A percentile compares a stretch with the other conserved stretches of the same genome.
Conservation (phyloP, 2,797 vertebrate genomes). For the Ptychadena robeensis region DNA sequence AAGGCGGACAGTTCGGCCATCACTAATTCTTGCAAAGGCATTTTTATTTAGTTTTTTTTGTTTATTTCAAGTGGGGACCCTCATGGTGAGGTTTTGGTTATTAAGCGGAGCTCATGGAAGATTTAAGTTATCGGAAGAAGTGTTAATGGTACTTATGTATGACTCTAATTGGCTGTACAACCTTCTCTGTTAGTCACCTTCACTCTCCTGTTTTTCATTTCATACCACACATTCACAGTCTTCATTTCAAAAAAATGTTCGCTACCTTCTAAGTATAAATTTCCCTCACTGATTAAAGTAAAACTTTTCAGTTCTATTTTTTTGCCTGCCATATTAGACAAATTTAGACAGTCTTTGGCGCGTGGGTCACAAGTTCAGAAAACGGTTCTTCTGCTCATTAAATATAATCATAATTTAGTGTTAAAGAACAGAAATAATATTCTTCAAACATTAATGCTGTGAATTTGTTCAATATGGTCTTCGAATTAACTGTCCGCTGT, state of each 20-base stretch:
- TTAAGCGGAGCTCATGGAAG: too few relatives aligned
- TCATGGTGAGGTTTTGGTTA: neutral
- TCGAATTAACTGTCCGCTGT: neutral
- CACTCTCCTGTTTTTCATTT: neutral
- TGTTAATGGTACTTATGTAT: neutral
- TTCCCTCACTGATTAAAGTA: constrained; percentile 1
- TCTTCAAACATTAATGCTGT: constrained; percentile 53
- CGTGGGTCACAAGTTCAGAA: constrained; percentile 20
- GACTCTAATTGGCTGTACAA: neutral
- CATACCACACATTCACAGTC: neutral
- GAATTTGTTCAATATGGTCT: constrained; percentile 43
- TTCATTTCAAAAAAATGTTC: neutral
- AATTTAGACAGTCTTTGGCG: constrained; percentile 40
- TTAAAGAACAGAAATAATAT: constrained; percentile 8
- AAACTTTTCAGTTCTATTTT: constrained; percentile 28
- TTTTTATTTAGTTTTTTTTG: neutral
- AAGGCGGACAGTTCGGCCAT: too few relatives aligned
- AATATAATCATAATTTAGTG: constrained; percentile 28
- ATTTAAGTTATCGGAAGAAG: too few relatives aligned
- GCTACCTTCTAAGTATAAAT: neutral
- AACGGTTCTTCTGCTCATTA: constrained; percentile 36
- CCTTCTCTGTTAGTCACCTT: neutral
- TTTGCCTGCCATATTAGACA: constrained; percentile 31
- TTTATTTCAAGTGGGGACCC: neutral
- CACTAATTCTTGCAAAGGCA: neutral